Conservation (phyloP, 2,888 invertebrate genomes). For the Pristionchus mayeri region DNA sequence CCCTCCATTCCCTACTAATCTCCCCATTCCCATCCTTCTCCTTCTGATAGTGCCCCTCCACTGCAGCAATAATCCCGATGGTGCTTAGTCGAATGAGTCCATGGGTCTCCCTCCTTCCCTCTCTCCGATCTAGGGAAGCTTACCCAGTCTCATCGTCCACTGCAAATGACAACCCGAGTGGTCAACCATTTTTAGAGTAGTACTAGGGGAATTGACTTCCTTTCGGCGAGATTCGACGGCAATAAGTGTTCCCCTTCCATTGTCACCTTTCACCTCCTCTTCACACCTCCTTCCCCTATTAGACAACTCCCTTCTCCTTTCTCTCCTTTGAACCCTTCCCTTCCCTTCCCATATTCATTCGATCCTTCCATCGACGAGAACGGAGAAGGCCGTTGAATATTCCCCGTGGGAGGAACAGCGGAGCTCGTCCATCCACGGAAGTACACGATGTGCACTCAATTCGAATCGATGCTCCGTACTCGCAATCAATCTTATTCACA, state of each 20-base stretch:
- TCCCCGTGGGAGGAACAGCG: neutral
- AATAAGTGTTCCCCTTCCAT: constrained; percentile 30
- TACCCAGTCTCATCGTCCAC: neutral
- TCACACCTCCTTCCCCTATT: neutral
- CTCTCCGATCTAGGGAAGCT: neutral
- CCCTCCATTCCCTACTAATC: constrained; percentile 25
- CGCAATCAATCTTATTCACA: neutral
- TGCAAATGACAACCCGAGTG: neutral
- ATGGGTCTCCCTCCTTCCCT: neutral
- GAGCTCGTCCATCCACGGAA: neutral
- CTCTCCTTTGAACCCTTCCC: neutral
- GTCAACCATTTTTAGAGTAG: constrained; percentile 15
- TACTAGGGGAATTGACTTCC: neutral
- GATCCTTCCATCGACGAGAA: neutral
- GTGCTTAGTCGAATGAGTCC: constrained; percentile 20
- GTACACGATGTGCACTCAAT: no score
- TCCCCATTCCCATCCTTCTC: constrained; percentile 2
- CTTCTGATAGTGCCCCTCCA: constrained; percentile 14
- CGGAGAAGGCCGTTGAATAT: neutral
- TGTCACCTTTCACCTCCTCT: constrained; percentile 19
- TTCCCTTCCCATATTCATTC: constrained; percentile 24
- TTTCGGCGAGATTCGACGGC: neutral
- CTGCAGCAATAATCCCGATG: neutral
- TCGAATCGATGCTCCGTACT: no score
- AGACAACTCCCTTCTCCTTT: neutral